A percentile compares a stretch with the other conserved stretches of the same genome.
These are phyloP conservation scores for Zootoca vivipara DNA, from an alignment of 2,113 vertebrate genomes.

Conservation along the genomic window DNA sequence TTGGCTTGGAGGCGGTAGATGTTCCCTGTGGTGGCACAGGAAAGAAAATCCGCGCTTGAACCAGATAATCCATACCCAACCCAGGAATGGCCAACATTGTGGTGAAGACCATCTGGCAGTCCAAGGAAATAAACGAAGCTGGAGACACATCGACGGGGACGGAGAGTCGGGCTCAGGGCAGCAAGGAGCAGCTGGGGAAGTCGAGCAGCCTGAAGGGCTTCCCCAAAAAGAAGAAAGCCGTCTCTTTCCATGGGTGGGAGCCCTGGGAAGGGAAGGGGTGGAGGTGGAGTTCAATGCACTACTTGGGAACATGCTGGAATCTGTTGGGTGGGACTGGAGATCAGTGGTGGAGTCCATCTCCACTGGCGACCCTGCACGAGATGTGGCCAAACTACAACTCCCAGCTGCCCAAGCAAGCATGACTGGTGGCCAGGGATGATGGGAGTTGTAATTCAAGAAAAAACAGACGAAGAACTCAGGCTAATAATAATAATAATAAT, in stretches of 20 bases:
- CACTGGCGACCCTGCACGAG: too few relatives aligned
- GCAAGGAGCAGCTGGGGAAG: conserved; percentile 47
- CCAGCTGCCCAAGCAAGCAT: too few relatives aligned
- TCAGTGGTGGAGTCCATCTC: not conserved
- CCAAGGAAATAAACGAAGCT: conserved; percentile 70
- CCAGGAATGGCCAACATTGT: conserved; percentile 65
- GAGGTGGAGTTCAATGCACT: conserved; percentile 15
- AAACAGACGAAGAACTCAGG: too few relatives aligned
- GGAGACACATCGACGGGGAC: conserved; percentile 57
- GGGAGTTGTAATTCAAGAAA: not conserved
- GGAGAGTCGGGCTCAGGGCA: conserved; percentile 47
- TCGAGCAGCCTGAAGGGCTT: conserved; percentile 52
- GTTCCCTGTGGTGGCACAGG: conserved; percentile 9
- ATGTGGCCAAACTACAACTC: too few relatives aligned
- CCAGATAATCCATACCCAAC: not conserved
- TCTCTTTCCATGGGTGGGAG: conserved; percentile 71
- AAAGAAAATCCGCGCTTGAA: not conserved
- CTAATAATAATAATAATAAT: too few relatives aligned
- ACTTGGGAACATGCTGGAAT: not conserved
- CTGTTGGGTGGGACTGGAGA: not conserved
- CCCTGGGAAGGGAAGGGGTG: conserved; percentile 10
- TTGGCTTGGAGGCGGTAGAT: conserved; percentile 20
- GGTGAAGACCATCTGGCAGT: conserved; percentile 74
- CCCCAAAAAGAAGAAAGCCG: conserved; percentile 70
- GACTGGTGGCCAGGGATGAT: not conserved